phyloP scores from a whole-genome alignment of 2,888 invertebrate species.

The Drepanosiphum platanoidis region DNA sequence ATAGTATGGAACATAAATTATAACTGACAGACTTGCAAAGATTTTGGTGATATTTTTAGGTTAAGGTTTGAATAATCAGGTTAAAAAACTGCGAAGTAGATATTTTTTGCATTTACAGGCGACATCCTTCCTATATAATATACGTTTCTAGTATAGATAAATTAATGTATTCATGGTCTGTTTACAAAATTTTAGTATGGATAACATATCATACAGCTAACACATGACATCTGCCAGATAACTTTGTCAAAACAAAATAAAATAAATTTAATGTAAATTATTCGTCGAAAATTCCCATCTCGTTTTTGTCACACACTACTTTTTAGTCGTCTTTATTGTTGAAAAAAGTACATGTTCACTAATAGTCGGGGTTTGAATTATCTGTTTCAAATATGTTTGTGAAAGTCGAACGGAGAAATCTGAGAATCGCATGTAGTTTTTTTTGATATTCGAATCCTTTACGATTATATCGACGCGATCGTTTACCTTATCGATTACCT shows the following conservation, averaged over 20 bases:
- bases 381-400: not conserved
- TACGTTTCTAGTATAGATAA: not conserved
- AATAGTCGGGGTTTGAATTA: no score
- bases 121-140: not conserved
- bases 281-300: not conserved
- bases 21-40: constrained; percentile 1
- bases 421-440: not conserved
- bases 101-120: constrained; percentile 5
- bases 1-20: constrained; percentile 1
- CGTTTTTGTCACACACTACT: not conserved
- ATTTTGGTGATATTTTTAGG: constrained; percentile 49
- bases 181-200: not conserved
- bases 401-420: not conserved
- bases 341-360: no score
- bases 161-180: constrained; percentile 3
- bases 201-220: not conserved
- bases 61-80: constrained; percentile 18
- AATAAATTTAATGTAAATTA: not conserved
- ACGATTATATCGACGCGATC: not conserved
- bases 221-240: constrained; percentile 13
- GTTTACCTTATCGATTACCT: not conserved
- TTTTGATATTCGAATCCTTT: not conserved
- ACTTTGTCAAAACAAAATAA: constrained; percentile 17
- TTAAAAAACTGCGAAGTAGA: constrained; percentile 15
- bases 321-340: no score